Conservation (phyloP, 2,888 invertebrate species). For the Drosophila multiciliata region DNA sequence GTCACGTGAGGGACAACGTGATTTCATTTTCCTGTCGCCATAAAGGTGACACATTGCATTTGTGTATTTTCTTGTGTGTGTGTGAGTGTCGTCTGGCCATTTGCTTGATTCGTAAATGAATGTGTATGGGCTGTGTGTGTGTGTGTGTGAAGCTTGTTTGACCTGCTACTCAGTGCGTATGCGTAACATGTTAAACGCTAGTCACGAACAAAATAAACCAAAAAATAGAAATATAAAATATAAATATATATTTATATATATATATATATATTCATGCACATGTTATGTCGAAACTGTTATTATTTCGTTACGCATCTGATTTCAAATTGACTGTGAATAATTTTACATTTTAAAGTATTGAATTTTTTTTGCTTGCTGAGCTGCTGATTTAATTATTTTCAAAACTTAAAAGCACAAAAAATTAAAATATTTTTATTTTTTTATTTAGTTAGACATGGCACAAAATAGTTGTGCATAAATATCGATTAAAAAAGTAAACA, state of each 20-base stretch:
- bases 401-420: background rate
- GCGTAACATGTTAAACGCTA: slow-evolving; percentile 58
- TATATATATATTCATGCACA: background rate
- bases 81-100: slow-evolving; percentile 31
- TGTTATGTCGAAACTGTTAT: background rate
- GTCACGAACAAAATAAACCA: slow-evolving; percentile 38
- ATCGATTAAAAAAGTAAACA: background rate
- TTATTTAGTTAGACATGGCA: background rate
- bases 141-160: slow-evolving; percentile 24
- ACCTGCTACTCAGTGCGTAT: slow-evolving; percentile 54
- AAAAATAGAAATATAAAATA: slow-evolving; percentile 15
- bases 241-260: background rate
- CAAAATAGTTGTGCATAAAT: background rate
- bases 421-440: rapidly evolving
- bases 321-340: slow-evolving; percentile 2
- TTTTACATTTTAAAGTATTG: background rate
- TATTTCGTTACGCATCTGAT: background rate
- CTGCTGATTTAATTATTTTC: background rate
- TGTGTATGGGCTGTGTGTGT: slow-evolving; percentile 1
- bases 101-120: slow-evolving; percentile 3
- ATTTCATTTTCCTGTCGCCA: slow-evolving; percentile 80
- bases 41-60: slow-evolving; percentile 81
- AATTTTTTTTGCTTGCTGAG: background rate
- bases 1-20: slow-evolving; percentile 81
- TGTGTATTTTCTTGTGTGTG: slow-evolving; percentile 10